Conservation (phyloP, 2,113 vertebrate species). For the Sinocyclocheilus maitianheensis region DNA sequence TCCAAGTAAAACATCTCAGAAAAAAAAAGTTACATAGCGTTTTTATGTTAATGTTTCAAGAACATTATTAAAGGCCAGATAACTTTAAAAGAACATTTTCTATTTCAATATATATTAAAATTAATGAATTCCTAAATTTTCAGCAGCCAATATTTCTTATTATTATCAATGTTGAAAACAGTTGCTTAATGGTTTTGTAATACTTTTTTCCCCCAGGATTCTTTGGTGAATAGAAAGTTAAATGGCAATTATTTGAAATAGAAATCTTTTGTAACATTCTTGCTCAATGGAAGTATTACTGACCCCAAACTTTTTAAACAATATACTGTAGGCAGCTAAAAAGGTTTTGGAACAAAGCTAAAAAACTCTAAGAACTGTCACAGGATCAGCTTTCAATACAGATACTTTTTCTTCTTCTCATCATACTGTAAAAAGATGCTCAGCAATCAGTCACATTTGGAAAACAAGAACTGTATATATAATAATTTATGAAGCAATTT, state of each 20-base stretch:
- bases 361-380: not conserved
- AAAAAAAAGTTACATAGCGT: too few species aligned
- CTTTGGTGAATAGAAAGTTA: too few species aligned
- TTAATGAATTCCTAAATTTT: not conserved
- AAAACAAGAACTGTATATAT: constrained; percentile 10
- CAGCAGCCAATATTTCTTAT: not conserved
- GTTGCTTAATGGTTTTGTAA: too few species aligned
- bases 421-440: constrained; percentile 8
- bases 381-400: not conserved
- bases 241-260: too few species aligned
- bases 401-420: not conserved
- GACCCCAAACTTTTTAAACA: not conserved
- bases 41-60: too few species aligned
- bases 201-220: too few species aligned
- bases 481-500: constrained; percentile 33
- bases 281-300: not conserved
- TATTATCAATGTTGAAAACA: too few species aligned
- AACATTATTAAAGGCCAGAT: too few species aligned
- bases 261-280: too few species aligned
- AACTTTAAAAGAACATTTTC: not conserved
- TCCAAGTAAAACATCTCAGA: too few species aligned
- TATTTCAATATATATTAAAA: not conserved
- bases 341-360: too few species aligned
- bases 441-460: constrained; percentile 10
- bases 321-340: not conserved